Percentiles rank a stretch among this genome's conserved stretches.
These are phyloP conservation scores for Mylabris sibirica DNA, from an alignment of 2,888 invertebrate species.

Conservation along the genomic window DNA sequence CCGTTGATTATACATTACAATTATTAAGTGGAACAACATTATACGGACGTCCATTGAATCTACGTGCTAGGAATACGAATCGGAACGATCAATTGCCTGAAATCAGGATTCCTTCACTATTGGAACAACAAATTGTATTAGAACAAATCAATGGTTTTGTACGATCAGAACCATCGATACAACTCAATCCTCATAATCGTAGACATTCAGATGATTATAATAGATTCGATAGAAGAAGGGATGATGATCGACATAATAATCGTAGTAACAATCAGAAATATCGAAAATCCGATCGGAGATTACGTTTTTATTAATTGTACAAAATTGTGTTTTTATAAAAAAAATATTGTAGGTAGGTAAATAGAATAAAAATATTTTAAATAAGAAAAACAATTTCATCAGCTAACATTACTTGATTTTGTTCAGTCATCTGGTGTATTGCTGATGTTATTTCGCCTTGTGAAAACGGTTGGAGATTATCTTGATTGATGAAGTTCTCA, in stretches of 20 bases:
- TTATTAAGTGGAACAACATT: conserved; percentile 76
- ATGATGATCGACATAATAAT: conserved; percentile 27
- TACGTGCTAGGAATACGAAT: conserved; percentile 58
- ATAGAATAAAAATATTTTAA: conserved; percentile 58
- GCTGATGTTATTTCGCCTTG: conserved; percentile 79
- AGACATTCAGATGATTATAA: conserved; percentile 27
- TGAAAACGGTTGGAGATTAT: conserved; percentile 68
- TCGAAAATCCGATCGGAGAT: background rate
- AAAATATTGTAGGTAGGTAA: background rate
- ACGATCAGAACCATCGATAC: background rate
- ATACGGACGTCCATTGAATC: conserved; percentile 68
- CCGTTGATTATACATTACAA: conserved; percentile 79
- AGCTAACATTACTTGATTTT: conserved; percentile 91
- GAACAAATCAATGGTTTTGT: background rate
- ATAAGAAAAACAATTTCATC: conserved; percentile 86
- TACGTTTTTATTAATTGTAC: background rate
- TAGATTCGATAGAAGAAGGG: conserved; percentile 28
- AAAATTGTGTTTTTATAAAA: background rate
- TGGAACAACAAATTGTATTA: background rate
- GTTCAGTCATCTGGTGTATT: conserved; percentile 82
- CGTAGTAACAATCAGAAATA: conserved; percentile 23
- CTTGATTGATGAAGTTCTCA: conserved; percentile 70
- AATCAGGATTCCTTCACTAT: background rate
- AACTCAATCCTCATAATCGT: conserved; percentile 16
- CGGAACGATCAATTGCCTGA: background rate